Base-by-base conservation (phyloP, 2,113 vertebrate genomes). In the Taxidea taxus region DNA sequence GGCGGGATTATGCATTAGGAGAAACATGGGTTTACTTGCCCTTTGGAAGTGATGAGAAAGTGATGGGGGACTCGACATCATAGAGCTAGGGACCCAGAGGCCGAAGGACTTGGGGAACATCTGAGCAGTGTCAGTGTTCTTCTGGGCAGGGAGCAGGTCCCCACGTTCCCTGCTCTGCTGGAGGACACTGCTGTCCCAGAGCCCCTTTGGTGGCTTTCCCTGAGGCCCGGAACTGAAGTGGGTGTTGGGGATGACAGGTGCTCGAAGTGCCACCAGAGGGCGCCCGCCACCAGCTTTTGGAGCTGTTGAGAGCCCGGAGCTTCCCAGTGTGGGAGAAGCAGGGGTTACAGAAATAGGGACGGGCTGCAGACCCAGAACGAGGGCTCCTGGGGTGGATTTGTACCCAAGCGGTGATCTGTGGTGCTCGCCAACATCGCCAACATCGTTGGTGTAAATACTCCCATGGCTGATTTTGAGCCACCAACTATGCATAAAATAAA, bases 241-340 rank as follows among this genome's bases (percentile, higher is more conserved):
- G 0, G 8, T 6, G 14, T 66, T 15, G 14, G 44, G 0, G 51
- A n/a, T 4, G 58, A n/a, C 1, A 9, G 18, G 31, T 60, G 49
- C 84, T 39, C 8, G 23, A 27, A 56, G 11, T 0, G 70, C 95
- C 98, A 95, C 94, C 87, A 97, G 97, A 85, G 84, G 96, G 64
- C 94, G 88, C 87, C 49, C 8, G 27, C 29, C 51, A 54, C 92
- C 70, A 54, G 90, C 58, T 66, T 47, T 60, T 58, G 4, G 56
- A 7, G 78, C 34, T 29, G 0, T 0, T 0, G 42, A 21, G 16
- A 7, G 20, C 39, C 34, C 0, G 10, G 21, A 0, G 39, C 29
- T n/a, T 27, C n/a, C n/a, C 6, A 0, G 75, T 2, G 23, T 34
- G 0, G 34, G 2, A 56, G 58, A 3, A n/a, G 12, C 3, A 14